Conservation (phyloP, 2,888 invertebrate genomes). For the Leptinotarsa haldemani region DNA sequence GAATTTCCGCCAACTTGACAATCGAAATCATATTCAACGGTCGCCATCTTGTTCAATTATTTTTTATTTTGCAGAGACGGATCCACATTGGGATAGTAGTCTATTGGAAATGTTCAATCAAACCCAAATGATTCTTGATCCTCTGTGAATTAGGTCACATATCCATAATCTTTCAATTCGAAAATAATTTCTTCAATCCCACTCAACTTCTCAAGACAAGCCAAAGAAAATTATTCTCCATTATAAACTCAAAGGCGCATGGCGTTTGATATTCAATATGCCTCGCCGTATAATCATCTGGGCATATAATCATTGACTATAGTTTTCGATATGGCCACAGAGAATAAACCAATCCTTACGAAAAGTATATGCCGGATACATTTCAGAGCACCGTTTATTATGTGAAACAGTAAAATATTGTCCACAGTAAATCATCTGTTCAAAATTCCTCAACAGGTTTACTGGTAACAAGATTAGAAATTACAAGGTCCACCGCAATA, state of each 20-base stretch:
- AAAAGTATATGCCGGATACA: neutral
- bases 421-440: conserved; percentile 7
- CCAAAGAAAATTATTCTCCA: neutral
- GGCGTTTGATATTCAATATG: neutral
- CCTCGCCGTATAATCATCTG: neutral
- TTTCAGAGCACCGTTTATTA: neutral
- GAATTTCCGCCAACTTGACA: no score
- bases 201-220: neutral
- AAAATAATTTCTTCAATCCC: no score
- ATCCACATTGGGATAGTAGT: no score
- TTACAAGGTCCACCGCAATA: conserved; percentile 32
- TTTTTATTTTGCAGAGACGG: no score
- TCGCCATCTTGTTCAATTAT: no score
- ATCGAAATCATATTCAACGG: no score
- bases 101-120: no score
- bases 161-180: no score
- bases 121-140: no score
- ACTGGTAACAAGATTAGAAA: conserved; percentile 25
- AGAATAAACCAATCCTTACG: neutral
- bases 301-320: neutral
- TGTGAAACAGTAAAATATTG: conserved; percentile 11
- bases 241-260: neutral
- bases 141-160: no score
- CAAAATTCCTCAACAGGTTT: conserved; percentile 26
- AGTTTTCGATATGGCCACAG: neutral